Conservation (phyloP, 1,140 invertebrate species). For the Cherax destructor region DNA sequence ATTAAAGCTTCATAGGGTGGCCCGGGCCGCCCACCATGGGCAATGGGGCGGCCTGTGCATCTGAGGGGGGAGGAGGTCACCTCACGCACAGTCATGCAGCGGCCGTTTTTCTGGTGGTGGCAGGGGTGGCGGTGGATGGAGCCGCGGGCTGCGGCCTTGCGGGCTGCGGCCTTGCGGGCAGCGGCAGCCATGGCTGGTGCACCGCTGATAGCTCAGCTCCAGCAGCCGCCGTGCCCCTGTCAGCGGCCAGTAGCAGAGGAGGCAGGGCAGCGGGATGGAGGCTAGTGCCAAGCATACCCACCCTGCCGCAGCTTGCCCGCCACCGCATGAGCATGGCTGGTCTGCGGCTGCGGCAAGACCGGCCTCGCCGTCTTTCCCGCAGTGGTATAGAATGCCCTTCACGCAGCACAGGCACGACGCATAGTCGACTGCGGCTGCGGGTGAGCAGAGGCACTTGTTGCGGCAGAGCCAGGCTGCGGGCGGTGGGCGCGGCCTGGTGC, state of each 20-base stretch:
- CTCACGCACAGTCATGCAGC: conserved; percentile 63
- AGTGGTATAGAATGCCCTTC: conserved; percentile 94
- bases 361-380: conserved; percentile 84
- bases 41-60: conserved; percentile 4
- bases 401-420: conserved; percentile 94
- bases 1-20: conserved; percentile 62
- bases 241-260: conserved; percentile 94
- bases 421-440: conserved; percentile 90
- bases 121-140: conserved; percentile 11
- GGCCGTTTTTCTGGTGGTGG: conserved; percentile 52
- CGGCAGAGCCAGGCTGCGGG: conserved; percentile 92
- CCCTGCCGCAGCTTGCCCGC: conserved; percentile 82
- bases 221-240: conserved; percentile 85
- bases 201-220: conserved; percentile 87
- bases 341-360: conserved; percentile 83
- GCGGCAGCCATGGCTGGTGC: conserved; percentile 83
- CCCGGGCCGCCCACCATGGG: conserved; percentile 25
- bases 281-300: conserved; percentile 90
- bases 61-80: background rate
- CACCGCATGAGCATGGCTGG: conserved; percentile 90
- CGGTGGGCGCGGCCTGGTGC: conserved; percentile 87
- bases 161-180: conserved; percentile 74
- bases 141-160: conserved; percentile 21
- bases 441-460: conserved; percentile 89
- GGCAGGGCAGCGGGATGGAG: conserved; percentile 88